Base-by-base conservation (phyloP, 2,888 invertebrate species). In the Nudaria mundana region DNA sequence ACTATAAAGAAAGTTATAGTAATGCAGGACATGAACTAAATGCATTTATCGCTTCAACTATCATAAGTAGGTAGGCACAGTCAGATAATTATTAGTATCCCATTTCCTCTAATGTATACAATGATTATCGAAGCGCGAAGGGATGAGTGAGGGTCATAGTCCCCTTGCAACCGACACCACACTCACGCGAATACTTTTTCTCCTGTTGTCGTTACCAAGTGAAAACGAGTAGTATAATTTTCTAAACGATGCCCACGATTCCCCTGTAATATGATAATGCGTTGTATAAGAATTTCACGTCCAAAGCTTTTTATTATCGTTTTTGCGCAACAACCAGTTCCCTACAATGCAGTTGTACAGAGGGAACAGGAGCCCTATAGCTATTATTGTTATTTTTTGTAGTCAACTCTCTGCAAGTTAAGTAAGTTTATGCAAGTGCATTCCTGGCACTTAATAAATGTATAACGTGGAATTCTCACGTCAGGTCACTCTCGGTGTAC, bases 221-320 rank as follows among this genome's bases (percentile, higher is more conserved):
- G 80, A 84, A 87, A 87, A 82, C 71, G 78, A 79, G 82, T 71
- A 77, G 81, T 73, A 82, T 83, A 81, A 85, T 87, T 86, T 84
- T 80, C 81, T 80, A 80, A 81, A 73, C 82, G 75, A 80, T 80
- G 76, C 78, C 81, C 84, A 85, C 82, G 81, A 78, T 77, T 81
- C 84, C 74, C 83, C 64, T 84, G 88, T 87, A 86, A 84, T 87
- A 88, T 88, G 86, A 86, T 88, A 88, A 88, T 87, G 80, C 68
- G 67, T 74, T 67, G 74, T 81, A 86, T 85, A 85, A 83, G 84
- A 86, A 82, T 85, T 86, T 82, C 76, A 85, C 84, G 79, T 76
- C 75, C 80, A 74, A 66, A 69, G 69, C 61, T 69, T 71, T 75
- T 77, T 81, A 74, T 70, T 75, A 76, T 81, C 76, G 76, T 86